These are phyloP conservation scores for Dynastes hyllus DNA, from an alignment of 2,888 invertebrate species.

Conservation along the genomic window DNA sequence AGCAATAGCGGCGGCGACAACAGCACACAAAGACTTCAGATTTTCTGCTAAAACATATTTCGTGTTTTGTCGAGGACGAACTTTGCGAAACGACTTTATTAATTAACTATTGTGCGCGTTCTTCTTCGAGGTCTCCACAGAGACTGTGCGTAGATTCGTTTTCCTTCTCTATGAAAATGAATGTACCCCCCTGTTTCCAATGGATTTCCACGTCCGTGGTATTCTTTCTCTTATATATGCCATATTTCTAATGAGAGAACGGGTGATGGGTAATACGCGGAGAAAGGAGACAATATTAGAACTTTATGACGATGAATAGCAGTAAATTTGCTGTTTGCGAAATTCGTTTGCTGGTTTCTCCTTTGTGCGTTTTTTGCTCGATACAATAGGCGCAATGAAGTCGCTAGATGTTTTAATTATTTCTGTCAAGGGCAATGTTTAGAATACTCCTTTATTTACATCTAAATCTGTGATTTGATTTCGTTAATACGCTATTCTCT, in stretches of 20 bases:
- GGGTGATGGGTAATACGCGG: background rate
- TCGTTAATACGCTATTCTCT: too few relatives aligned
- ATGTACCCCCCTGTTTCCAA: background rate
- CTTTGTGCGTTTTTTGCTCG: background rate
- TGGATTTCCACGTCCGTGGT: too few relatives aligned
- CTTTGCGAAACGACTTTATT: background rate
- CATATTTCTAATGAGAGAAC: background rate
- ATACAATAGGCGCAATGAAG: too few relatives aligned
- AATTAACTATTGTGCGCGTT: slow-evolving; percentile 5
- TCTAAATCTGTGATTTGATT: too few relatives aligned
- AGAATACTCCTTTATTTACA: too few relatives aligned
- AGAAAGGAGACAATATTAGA: slow-evolving; percentile 10
- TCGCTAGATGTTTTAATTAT: too few relatives aligned
- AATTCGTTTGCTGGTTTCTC: slow-evolving; percentile 1
- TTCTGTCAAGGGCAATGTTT: too few relatives aligned
- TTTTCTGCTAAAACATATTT: slow-evolving; percentile 9
- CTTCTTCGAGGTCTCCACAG: background rate
- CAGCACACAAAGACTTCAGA: background rate
- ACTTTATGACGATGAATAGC: slow-evolving; percentile 6
- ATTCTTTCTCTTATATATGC: too few relatives aligned
- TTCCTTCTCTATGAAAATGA: background rate
- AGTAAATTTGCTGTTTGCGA: background rate
- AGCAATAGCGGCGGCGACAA: too few relatives aligned
- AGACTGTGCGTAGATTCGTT: background rate
- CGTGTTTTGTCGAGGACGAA: slow-evolving; percentile 11